Percentiles rank a stretch among this genome's conserved stretches.
Conservation (phyloP, 2,797 vertebrate genomes). For the Manis pentadactyla region DNA sequence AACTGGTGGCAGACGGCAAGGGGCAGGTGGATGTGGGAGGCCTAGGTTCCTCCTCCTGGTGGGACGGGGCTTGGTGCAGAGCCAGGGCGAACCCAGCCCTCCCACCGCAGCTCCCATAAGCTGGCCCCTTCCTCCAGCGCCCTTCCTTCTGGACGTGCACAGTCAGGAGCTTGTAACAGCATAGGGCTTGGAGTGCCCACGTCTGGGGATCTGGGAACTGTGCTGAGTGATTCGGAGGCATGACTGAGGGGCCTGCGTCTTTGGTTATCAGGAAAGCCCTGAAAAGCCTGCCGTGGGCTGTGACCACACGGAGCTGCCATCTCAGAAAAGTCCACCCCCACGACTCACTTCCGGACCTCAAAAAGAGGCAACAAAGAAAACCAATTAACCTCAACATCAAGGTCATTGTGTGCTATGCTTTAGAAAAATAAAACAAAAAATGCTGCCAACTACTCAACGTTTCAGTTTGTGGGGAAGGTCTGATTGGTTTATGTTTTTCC, state of each 20-base stretch:
- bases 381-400: neutral
- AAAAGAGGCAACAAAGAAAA: neutral
- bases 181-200: neutral
- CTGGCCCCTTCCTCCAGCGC: neutral
- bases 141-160: neutral
- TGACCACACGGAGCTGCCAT: neutral
- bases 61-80: neutral
- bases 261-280: neutral
- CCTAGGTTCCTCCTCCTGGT: neutral
- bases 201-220: accelerated
- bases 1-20: neutral
- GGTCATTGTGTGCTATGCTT: neutral
- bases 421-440: neutral
- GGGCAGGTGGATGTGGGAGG: neutral
- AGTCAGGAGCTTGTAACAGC: neutral
- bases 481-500: neutral
- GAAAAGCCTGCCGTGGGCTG: neutral
- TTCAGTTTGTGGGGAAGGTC: neutral
- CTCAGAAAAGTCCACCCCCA: neutral
- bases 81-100: neutral
- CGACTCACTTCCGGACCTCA: neutral
- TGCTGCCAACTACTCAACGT: neutral
- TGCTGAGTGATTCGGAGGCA: too few species aligned
- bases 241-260: neutral
- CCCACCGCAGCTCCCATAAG: neutral